Evolutionary conservation across 2,113 vertebrate species (phyloP).

Genomic region (Barnardius zonarius): DNA sequence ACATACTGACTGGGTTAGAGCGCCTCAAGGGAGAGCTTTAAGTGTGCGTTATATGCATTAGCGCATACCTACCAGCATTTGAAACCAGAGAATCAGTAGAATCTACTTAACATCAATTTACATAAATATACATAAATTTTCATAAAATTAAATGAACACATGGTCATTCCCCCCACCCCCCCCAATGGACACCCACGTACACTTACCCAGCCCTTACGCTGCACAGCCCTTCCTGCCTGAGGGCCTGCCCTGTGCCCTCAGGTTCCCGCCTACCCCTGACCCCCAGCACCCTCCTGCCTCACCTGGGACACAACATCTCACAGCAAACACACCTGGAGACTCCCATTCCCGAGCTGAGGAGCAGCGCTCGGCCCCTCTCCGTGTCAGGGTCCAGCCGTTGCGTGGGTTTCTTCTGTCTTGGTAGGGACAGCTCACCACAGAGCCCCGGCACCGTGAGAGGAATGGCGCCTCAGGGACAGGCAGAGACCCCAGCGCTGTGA

Average conservation of each 20-base stretch:
- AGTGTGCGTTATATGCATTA: neutral
- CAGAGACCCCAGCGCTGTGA: accelerated
- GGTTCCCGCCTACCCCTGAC: accelerated
- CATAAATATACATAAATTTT: slow-evolving; percentile 30
- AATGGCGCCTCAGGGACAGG: accelerated
- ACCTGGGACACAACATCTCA: accelerated
- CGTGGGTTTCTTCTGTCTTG: accelerated
- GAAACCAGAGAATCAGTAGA: neutral
- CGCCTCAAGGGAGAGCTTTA: neutral
- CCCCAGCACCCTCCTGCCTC: accelerated
- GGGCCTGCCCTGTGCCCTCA: accelerated
- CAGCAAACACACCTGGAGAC: accelerated
- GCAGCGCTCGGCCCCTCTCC: no score
- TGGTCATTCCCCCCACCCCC: neutral
- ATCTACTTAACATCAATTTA: slow-evolving; percentile 28
- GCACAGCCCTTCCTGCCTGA: neutral
- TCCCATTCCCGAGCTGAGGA: accelerated
- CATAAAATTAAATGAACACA: neutral
- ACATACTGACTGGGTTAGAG: accelerated
- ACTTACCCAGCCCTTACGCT: neutral
- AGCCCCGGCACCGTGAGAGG: accelerated
- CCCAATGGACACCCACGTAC: neutral
- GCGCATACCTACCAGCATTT: neutral
- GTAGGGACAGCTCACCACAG: neutral
- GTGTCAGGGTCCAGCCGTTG: neutral